A percentile compares a stretch with the other conserved stretches of the same genome.
phyloP scores from a whole-genome alignment of 1,140 invertebrate species.

The Drosophila obscura region DNA sequence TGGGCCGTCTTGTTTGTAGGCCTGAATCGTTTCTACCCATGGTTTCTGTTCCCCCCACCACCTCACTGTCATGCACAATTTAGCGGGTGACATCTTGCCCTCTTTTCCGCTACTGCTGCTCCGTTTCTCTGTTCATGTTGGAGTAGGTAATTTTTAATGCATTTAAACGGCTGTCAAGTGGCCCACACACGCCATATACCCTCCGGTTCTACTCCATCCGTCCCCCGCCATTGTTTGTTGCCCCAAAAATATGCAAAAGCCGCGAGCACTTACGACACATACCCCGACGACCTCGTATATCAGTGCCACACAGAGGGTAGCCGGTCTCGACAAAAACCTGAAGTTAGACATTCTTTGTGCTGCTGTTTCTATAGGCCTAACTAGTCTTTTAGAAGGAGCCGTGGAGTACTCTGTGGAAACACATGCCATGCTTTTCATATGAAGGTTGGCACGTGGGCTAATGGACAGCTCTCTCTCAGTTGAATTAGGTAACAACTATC shows the following conservation, averaged over 20 bases:
- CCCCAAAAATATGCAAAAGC: constrained; percentile 56
- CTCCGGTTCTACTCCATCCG: constrained; percentile 8
- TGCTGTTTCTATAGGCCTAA: constrained; percentile 24
- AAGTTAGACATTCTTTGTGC: constrained; percentile 62
- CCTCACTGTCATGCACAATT: too few relatives aligned
- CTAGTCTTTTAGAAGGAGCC: constrained; percentile 13
- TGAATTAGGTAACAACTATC: too few relatives aligned
- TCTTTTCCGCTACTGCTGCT: too few relatives aligned
- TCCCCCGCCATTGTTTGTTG: constrained; percentile 39
- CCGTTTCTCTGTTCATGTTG: constrained; percentile 19
- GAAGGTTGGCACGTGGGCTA: too few relatives aligned
- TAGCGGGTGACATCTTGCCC: too few relatives aligned
- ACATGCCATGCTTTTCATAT: constrained; percentile 32
- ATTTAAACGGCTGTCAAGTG: constrained; percentile 79
- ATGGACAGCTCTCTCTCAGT: too few relatives aligned
- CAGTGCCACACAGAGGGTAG: too few relatives aligned
- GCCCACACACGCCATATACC: constrained; percentile 49
- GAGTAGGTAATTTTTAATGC: constrained; percentile 73
- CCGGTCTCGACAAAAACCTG: constrained; percentile 25
- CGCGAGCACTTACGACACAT: constrained; percentile 38
- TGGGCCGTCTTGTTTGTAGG: too few relatives aligned
- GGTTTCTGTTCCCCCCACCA: too few relatives aligned
- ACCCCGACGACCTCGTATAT: too few relatives aligned
- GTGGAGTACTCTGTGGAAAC: constrained; percentile 9
- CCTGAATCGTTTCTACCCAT: too few relatives aligned